Evolutionary conservation across 1,140 invertebrate species (phyloP), one percentile per base, ranked within the genome.

Genomic region (Microplitis mediator): DNA sequence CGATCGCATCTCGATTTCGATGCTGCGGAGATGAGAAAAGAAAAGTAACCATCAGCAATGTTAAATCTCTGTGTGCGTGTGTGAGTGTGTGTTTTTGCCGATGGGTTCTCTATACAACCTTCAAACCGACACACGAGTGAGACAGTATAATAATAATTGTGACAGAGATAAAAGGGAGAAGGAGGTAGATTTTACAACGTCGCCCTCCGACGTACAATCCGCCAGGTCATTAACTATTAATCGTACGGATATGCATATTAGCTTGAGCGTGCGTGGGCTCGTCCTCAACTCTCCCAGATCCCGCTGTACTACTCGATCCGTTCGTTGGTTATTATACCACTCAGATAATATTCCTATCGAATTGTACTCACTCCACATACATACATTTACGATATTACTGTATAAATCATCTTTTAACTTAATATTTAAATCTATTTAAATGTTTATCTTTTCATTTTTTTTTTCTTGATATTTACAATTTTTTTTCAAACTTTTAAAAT

Each of bases 211-310:
- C 39, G 69, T 65, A 71, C 69, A 71, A 65, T 50, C 61, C 45
- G 67, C 35, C 50, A 50, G 60, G 69, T 78, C 80, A 80, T 83
- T 80, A 81, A 77, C 81, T 79, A 79, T 81, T 80, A 81, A 80
- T 76, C 75, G 77, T 64, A 72, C 71, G 79, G 76, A 80, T 82
- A 81, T 81, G 81, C 77, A 82, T 81, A 83, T 81, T 77, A 81
- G 78, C 66, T 65, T 70, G 76, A 72, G 62, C 52, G 60, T 78
- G 77, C 76, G 76, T 79, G 78, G 79, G 81, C 79, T 79, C 71
- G 79, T 67, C 69, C 74, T 74, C 75, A 78, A 34, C 35, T 45
- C 23, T 23, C 23, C 23, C 23, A 23, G 23, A 23, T 23, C 23
- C 23, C 23, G 23, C 23, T 23, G 23, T 23, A 23, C 23, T 23